A percentile compares a stretch with the other conserved stretches of the same genome.
These are phyloP conservation scores for Patella caerulea DNA, from an alignment of 2,888 invertebrate species.

Conservation along the genomic window DNA sequence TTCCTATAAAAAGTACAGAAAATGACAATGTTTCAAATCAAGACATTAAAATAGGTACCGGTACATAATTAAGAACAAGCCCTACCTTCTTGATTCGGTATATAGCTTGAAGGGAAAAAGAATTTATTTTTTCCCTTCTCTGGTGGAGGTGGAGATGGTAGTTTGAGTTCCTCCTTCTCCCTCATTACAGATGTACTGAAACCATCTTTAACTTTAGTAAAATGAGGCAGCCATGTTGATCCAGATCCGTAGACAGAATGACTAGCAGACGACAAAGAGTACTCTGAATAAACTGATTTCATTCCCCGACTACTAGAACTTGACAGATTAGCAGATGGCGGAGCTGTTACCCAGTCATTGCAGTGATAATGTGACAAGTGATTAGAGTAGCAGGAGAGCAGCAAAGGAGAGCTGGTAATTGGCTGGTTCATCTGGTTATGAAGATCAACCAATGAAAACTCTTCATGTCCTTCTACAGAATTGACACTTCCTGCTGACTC, in stretches of 20 bases:
- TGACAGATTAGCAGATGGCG: conserved; percentile 52
- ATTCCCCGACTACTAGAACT: conserved; percentile 25
- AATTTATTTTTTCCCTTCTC: conserved; percentile 4
- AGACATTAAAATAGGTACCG: too few relatives aligned
- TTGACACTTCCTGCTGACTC: conserved; percentile 82
- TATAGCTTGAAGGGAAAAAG: neutral
- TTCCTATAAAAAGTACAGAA: too few relatives aligned
- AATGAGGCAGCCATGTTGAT: conserved; percentile 57
- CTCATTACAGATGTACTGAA: conserved; percentile 60
- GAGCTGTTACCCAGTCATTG: conserved; percentile 68
- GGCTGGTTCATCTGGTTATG: conserved; percentile 94
- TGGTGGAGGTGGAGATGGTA: conserved; percentile 27
- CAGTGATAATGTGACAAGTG: conserved; percentile 85
- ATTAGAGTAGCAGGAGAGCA: conserved; percentile 89
- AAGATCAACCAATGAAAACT: conserved; percentile 78
- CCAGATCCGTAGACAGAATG: conserved; percentile 55
- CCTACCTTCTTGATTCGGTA: too few relatives aligned
- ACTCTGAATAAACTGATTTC: conserved; percentile 54
- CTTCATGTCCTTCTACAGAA: conserved; percentile 69
- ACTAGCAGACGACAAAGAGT: conserved; percentile 59
- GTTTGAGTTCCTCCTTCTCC: conserved; percentile 31
- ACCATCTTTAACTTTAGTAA: conserved; percentile 57
- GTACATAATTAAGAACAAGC: too few relatives aligned
- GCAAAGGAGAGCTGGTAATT: conserved; percentile 91
- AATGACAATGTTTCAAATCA: too few relatives aligned